These are phyloP conservation scores for Ptilonorhynchus violaceus DNA, from an alignment of 2,113 vertebrate species.

Conservation along the genomic window DNA sequence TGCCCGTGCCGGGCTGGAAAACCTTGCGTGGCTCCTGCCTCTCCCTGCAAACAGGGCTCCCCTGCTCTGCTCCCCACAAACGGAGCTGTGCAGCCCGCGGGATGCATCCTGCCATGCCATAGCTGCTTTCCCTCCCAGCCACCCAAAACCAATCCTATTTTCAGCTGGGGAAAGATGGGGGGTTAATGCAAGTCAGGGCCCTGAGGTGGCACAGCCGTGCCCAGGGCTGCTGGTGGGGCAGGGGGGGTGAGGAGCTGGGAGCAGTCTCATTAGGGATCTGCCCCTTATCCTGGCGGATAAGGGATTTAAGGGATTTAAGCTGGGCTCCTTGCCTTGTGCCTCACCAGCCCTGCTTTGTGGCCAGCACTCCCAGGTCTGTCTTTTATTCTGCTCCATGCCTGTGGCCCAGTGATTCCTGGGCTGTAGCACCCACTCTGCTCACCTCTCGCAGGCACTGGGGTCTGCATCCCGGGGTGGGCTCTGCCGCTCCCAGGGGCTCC, in stretches of 20 bases:
- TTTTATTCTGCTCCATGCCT: not conserved
- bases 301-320: not conserved
- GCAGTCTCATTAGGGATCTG: not conserved
- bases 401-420: not conserved
- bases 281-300: not conserved
- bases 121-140: not conserved
- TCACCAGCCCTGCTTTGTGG: accelerated
- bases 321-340: not conserved
- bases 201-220: not conserved
- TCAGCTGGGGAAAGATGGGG: not conserved
- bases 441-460: accelerated
- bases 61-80: not conserved
- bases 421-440: not conserved
- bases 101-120: accelerated
- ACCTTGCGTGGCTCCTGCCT: accelerated
- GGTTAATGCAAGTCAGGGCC: too few relatives aligned
- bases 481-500: not conserved
- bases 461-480: not conserved
- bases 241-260: not conserved
- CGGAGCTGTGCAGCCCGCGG: accelerated
- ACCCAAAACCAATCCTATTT: accelerated
- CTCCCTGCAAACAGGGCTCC: not conserved
- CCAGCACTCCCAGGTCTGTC: not conserved
- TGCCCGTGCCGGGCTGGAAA: not conserved
- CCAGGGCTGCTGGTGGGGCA: not conserved